These are phyloP conservation scores for Platyrinchus mystaceus DNA, from an alignment of 2,797 vertebrate species.

Conservation along the genomic window DNA sequence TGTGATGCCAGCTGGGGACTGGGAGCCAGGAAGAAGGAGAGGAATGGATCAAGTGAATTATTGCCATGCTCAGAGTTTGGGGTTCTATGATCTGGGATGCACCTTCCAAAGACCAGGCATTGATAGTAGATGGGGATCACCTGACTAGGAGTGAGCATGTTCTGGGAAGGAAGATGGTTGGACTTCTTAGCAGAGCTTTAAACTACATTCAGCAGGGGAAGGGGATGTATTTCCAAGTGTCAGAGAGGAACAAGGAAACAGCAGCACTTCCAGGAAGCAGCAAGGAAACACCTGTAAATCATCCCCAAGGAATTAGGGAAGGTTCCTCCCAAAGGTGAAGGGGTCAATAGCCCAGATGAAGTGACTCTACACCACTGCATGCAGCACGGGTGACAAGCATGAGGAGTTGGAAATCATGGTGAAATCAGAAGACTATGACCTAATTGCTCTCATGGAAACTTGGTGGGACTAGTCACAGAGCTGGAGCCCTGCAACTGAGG, in stretches of 20 bases:
- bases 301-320: neutral
- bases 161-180: neutral
- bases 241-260: neutral
- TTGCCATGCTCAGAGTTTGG: neutral
- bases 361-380: neutral
- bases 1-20: too few species aligned
- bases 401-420: neutral
- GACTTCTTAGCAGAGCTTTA: neutral
- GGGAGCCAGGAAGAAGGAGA: neutral
- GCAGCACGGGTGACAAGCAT: neutral
- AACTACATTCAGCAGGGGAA: neutral
- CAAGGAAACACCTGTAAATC: neutral
- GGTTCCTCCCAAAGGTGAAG: neutral
- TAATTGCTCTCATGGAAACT: neutral
- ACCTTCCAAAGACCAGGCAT: neutral
- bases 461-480: too few species aligned
- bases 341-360: neutral
- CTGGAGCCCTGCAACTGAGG: too few species aligned
- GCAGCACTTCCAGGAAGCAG: neutral
- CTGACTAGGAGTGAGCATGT: neutral
- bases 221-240: neutral
- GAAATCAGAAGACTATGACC: neutral
- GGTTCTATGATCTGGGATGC: neutral
- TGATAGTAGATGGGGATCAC: neutral
- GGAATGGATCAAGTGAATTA: neutral